Conservation (phyloP, 2,113 vertebrate genomes). For the Chiloscyllium plagiosum region DNA sequence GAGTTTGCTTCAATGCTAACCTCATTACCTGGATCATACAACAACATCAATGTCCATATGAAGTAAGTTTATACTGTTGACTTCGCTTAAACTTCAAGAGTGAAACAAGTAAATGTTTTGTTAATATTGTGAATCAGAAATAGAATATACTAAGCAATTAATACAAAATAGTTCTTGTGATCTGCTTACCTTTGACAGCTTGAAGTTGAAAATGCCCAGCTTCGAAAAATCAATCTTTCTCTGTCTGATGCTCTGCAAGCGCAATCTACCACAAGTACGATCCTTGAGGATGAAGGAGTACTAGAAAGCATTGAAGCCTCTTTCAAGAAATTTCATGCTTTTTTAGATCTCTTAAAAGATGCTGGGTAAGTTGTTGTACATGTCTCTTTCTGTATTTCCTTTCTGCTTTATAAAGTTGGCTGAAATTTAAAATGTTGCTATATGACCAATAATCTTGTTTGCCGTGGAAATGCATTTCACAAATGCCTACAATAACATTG, state of each 20-base stretch:
- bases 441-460: neutral
- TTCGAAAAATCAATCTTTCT: constrained; percentile 71
- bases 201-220: constrained; percentile 73
- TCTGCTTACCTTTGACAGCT: constrained; percentile 52
- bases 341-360: constrained; percentile 90
- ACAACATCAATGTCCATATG: neutral
- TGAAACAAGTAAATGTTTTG: constrained; percentile 2
- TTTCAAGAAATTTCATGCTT: constrained; percentile 89
- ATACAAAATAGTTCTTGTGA: neutral
- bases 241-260: constrained; percentile 68
- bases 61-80: neutral
- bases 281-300: constrained; percentile 80
- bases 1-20: neutral
- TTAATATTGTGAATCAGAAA: neutral
- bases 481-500: neutral
- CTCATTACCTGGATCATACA: neutral
- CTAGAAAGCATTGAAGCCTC: constrained; percentile 86
- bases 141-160: too few relatives aligned
- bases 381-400: neutral
- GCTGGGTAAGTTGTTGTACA: constrained; percentile 69
- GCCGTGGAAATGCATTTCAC: neutral
- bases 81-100: constrained; percentile 4
- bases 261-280: constrained; percentile 55
- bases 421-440: neutral
- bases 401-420: neutral